Evolutionary conservation across 2,797 vertebrate species (phyloP).

Genomic region (Emys orbicularis): DNA sequence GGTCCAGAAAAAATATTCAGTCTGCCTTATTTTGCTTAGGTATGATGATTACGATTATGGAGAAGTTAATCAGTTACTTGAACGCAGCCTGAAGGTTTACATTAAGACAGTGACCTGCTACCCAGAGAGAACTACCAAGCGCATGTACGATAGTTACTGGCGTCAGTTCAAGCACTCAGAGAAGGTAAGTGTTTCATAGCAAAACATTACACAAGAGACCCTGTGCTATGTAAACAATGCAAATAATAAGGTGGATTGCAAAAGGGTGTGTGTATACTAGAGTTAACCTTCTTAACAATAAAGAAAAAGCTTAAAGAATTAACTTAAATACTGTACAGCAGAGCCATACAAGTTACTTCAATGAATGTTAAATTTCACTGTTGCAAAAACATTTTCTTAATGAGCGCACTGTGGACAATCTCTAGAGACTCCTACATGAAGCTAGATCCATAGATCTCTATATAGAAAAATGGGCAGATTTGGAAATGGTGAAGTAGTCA

Average conservation of each 20-base stretch:
- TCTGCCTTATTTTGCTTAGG: constrained; percentile 74
- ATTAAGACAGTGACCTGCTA: constrained; percentile 92
- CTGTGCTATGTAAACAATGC: not conserved
- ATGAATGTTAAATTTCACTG: accelerated
- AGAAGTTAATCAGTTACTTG: constrained; percentile 90
- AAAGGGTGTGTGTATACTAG: not conserved
- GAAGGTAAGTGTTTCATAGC: constrained; percentile 78
- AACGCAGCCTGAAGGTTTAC: constrained; percentile 90
- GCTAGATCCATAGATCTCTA: not conserved
- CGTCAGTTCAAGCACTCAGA: constrained; percentile 90
- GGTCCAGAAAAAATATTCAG: not conserved
- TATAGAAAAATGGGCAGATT: constrained; percentile 6
- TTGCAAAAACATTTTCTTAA: not conserved
- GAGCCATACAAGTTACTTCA: not conserved
- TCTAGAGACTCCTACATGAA: constrained; percentile 14
- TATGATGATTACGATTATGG: constrained; percentile 91
- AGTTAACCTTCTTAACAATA: not conserved
- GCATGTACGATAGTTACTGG: constrained; percentile 91
- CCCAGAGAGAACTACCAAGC: constrained; percentile 88
- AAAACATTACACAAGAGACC: not conserved
- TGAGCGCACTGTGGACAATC: not conserved
- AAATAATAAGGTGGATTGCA: not conserved
- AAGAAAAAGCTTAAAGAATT: not conserved
- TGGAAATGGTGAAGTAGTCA: not conserved
- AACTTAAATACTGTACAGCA: not conserved